Base-by-base conservation (phyloP, 2,113 vertebrate species). In the Strix aluco region DNA sequence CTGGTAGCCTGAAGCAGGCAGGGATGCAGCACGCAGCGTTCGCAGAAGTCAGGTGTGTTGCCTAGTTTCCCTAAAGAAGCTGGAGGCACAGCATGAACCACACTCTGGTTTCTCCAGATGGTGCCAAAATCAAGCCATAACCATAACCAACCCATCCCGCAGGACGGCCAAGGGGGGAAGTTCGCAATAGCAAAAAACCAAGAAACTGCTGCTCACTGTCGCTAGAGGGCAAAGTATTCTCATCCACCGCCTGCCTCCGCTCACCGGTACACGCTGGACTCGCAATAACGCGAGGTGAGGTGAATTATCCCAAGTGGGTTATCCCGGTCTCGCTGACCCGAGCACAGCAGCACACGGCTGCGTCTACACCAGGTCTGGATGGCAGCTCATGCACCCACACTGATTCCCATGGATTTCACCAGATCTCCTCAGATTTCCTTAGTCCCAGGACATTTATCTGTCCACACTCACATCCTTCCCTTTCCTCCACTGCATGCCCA, bases 191-290 rank as follows among this genome's bases (percentile, higher is more conserved):
- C 46, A 18, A 58, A 70, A 65, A 40, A 23, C 15, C 58, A 12
- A 51, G 90, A 58, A 83, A 62, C 30, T 91, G 86, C 92, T 49
- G 69, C 81, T 70, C 9, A 0, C 44, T 63, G 77, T 96, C 96
- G 96, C 92, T 96, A 97, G 96, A 82, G 96, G 97, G 95, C 94
- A 95, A 97, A 94, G 78, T 12, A 5, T 49, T 65, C 61, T 79
- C 86, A 61, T 14, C 3, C 52, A 51, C 51, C 2, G 18, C 51
- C 36, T 1, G 30, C 32, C 82, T 4, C 5, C 2, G 0, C 75
- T 21, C 52, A 4, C 21, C 0, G 1, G 14, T 40, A 26, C 2
- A 0, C 1, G 0, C 32, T 3, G 40, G 23, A 40, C 66, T 21
- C 1, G 2, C 18, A 13, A 1, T 11, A 57, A 34, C 0, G 1